These are phyloP conservation scores for Bruchidius siliquastri DNA, from an alignment of 2,888 invertebrate genomes.

Conservation along the genomic window DNA sequence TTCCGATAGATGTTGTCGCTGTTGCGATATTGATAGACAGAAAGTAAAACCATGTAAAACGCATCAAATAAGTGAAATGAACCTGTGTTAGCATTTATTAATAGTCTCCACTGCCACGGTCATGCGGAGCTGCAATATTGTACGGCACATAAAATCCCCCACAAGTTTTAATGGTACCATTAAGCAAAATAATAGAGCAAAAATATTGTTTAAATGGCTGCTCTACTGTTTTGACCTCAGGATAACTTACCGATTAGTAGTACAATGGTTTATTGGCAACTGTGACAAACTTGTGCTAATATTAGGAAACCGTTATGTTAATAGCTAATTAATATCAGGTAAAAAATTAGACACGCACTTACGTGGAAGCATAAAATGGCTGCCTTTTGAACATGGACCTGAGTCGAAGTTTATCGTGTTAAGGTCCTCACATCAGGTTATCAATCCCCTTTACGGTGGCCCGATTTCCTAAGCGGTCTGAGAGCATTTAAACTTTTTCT, in stretches of 20 bases:
- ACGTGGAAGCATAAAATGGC: too few relatives aligned
- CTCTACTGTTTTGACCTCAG: background rate
- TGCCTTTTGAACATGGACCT: too few relatives aligned
- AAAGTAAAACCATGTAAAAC: too few relatives aligned
- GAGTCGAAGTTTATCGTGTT: too few relatives aligned
- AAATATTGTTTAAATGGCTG: background rate
- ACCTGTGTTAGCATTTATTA: background rate
- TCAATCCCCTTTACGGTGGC: too few relatives aligned
- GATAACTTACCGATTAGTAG: too few relatives aligned
- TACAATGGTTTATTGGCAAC: background rate
- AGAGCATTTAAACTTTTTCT: too few relatives aligned
- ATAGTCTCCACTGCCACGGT: background rate
- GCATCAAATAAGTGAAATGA: too few relatives aligned
- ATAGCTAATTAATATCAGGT: background rate
- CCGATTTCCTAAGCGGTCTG: too few relatives aligned
- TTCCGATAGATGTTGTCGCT: too few relatives aligned
- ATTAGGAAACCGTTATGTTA: background rate
- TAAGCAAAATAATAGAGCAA: background rate
- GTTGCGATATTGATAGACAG: too few relatives aligned
- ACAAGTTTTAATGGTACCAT: background rate
- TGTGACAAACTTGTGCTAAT: background rate
- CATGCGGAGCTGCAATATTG: background rate
- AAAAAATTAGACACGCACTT: background rate
- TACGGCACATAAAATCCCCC: background rate
- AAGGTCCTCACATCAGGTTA: too few relatives aligned